Conservation (phyloP, 2,113 vertebrate genomes). For the Geococcyx californianus region DNA sequence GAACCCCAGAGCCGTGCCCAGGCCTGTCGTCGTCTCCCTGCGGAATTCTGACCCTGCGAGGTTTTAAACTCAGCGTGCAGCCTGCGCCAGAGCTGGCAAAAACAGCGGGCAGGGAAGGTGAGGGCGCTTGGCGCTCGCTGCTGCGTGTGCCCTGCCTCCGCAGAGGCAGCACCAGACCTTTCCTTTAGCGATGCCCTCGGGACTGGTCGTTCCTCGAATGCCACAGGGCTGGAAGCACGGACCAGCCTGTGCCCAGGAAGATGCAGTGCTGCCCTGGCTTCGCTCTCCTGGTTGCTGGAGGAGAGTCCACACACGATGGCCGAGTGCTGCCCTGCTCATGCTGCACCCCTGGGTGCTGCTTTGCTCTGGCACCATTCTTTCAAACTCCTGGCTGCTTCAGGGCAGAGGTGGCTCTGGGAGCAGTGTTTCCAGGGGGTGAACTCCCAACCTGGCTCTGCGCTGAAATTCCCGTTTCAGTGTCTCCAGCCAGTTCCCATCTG, state of each 20-base stretch:
- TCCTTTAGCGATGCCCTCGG: background rate
- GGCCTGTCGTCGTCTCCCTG: background rate
- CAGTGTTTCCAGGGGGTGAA: fast-evolving
- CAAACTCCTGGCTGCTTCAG: background rate
- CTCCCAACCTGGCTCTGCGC: background rate
- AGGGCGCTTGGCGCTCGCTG: background rate
- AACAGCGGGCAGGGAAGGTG: background rate
- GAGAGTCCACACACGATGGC: fast-evolving
- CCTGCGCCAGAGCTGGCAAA: background rate
- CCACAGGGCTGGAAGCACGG: fast-evolving
- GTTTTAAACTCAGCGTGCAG: background rate
- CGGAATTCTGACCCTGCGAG: background rate
- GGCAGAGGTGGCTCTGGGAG: background rate
- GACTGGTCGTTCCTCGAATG: fast-evolving
- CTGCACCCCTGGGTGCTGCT: background rate
- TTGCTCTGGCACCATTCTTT: background rate
- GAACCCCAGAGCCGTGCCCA: fast-evolving
- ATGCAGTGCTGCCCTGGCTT: background rate
- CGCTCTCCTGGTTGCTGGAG: background rate
- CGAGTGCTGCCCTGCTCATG: background rate
- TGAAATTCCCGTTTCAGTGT: background rate
- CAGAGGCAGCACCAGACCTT: background rate
- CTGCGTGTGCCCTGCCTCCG: background rate
- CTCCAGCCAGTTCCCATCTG: conserved; percentile 18
- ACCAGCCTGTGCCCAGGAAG: fast-evolving